Evolutionary conservation across 2,797 vertebrate genomes (phyloP), one percentile per base, ranked within the genome.

Genomic region (Molossus molossus): DNA sequence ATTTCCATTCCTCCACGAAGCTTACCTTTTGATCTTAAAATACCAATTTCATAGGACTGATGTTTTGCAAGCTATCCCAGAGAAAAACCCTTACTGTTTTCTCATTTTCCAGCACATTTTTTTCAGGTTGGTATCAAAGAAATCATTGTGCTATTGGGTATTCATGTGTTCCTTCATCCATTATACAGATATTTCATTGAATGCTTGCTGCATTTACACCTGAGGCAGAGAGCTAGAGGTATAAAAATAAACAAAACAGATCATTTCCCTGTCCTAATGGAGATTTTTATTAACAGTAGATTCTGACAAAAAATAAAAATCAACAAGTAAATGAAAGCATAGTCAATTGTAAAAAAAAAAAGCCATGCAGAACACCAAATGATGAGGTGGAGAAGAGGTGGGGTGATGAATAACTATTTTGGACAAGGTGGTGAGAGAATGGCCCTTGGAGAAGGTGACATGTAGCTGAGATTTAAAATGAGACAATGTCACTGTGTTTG

Each of bases 11-110:
- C 76, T 87, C 18, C 1, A 7, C 53, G n/a, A 76, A 21, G 29
- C 40, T 87, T 58, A 37, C 27, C n/a, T 88, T 94, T 91, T 62
- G 33, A 50, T 88, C 40, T 60, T 87, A 62, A 88, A 91, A 75
- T 1, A 37, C 37, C 55, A 62, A 84, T 91, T 84, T 79, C 29
- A 48, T 6, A 55, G 11, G 50, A 67, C 50, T 27, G 4, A 72
- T 77, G 15, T 75, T 95, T 95, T 80, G 37, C 10, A 62, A 69
- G 33, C 50, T 91, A 14, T 62, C 11, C 65, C 5, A 29, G 48
- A 73, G 37, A 67, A 45, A 45, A 57, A 17, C 18, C n/a, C 27
- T 65, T 86, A 21, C 5, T 60, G n/a, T 60, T 27, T 70, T 75
- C 12, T 85, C 2, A 33, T 14, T 75, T 88, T 15, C 27, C 17